Evolutionary conservation across 2,113 vertebrate species (phyloP), one percentile per base, ranked within the genome.

Genomic region (Pitta sordida): DNA sequence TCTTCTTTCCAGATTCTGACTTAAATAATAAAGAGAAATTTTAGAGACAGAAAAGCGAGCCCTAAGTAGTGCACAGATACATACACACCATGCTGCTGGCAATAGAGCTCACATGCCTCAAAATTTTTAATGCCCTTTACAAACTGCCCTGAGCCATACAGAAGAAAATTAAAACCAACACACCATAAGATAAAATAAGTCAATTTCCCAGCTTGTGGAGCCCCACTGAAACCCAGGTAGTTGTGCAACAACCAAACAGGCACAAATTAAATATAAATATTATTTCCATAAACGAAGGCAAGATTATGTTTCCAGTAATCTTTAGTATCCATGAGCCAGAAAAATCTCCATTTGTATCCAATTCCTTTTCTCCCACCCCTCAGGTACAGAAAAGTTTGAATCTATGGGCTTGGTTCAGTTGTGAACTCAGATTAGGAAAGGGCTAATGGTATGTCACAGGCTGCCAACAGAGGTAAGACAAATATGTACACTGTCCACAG

Each of bases 381-480:
- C 27, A 71, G 8, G 53, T 68, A 84, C 58, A 41, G 43, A 71
- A 48, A 36, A 64, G 44, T 82, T 90, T 73, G 53, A 8, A 60
- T 91, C n/a, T 55, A 26, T 3, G 15, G 27, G 27, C 16, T 84
- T 11, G 3, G 32, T 78, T 81, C 27, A 59, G 24, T 44, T 68
- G 44, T 64, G 46, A 87, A 37, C 48, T 84, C 30, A 16, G 27
- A 26, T 41, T 65, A 85, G 43, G 34, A 82, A 68, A 91, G 19
- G 18, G 37, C 58, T 37, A 13, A 68, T 0, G 0, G 56, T 71
- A 52, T 30, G 55, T 83, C 71, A 19, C 1, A 13, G 32, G 60
- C 30, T 90, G 52, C 34, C 58, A 75, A 60, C 37, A 80, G 39
- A 94, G 41, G 46, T 60, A 88, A 83, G 20, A 41, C 16, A 36